phyloP scores from a whole-genome alignment of 1,140 invertebrate genomes.

The Acromyrmex echinatior region DNA sequence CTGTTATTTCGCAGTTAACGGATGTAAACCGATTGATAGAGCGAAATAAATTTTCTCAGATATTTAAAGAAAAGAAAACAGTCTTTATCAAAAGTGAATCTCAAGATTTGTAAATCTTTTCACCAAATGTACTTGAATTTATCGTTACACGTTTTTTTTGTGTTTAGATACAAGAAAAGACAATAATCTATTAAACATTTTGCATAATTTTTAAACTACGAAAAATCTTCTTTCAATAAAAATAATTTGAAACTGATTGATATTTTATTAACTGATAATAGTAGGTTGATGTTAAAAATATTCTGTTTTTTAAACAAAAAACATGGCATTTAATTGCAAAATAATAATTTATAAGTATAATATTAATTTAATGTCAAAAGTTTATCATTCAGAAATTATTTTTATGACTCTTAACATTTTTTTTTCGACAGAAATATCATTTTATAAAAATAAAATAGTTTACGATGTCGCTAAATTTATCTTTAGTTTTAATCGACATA shows the following conservation, averaged over 20 bases:
- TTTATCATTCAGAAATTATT: neutral
- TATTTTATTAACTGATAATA: conserved; percentile 12
- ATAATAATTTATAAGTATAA: neutral
- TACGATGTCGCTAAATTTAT: neutral
- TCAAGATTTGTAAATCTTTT: neutral
- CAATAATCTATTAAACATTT: neutral
- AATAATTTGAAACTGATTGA: neutral
- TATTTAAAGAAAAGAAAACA: neutral
- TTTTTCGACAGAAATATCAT: neutral
- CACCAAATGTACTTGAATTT: neutral
- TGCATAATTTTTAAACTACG: neutral
- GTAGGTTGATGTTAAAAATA: neutral
- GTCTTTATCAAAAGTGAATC: neutral
- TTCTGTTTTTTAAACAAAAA: neutral
- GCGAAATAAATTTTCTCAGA: conserved; percentile 15
- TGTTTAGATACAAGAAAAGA: neutral
- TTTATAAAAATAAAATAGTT: neutral
- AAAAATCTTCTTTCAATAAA: neutral
- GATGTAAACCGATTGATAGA: neutral
- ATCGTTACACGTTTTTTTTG: conserved; percentile 1
- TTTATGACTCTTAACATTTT: neutral
- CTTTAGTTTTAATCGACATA: neutral
- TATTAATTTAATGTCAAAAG: neutral
- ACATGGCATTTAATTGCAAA: neutral
- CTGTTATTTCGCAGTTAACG: conserved; percentile 7